Conservation (phyloP, 2,113 vertebrate species). For the Cyanoramphus novaezelandiae region DNA sequence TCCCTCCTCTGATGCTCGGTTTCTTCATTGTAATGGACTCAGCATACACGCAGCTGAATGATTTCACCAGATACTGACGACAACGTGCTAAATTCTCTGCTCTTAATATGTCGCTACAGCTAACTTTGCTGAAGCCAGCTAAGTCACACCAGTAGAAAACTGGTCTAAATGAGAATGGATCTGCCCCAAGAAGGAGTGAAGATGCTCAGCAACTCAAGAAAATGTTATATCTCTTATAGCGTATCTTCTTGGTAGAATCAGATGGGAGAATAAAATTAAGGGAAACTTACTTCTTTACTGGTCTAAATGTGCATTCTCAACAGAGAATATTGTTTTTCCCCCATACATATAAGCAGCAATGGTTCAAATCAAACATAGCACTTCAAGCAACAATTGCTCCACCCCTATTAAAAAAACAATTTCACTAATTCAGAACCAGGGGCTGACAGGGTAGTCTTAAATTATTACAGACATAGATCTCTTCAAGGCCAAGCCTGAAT, state of each 20-base stretch:
- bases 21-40: not conserved
- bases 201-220: not conserved
- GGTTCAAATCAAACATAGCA: not conserved
- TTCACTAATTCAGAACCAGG: not conserved
- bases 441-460: not conserved
- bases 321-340: not conserved
- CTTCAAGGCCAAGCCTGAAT: not conserved
- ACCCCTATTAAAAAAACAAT: not conserved
- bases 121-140: not conserved
- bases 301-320: not conserved
- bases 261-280: not conserved
- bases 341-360: not conserved
- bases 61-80: not conserved
- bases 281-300: not conserved
- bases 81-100: not conserved
- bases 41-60: not conserved
- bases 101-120: not conserved
- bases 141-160: not conserved
- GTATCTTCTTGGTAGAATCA: not conserved
- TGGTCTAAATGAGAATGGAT: not conserved
- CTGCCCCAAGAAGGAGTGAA: not conserved
- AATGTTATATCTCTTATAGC: not conserved
- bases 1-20: not conserved
- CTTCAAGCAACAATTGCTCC: not conserved
- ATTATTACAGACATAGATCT: not conserved